Evolutionary conservation across 2,113 vertebrate genomes (phyloP), one percentile per base, ranked within the genome.

Genomic region (Proterorhinus semilunaris): DNA sequence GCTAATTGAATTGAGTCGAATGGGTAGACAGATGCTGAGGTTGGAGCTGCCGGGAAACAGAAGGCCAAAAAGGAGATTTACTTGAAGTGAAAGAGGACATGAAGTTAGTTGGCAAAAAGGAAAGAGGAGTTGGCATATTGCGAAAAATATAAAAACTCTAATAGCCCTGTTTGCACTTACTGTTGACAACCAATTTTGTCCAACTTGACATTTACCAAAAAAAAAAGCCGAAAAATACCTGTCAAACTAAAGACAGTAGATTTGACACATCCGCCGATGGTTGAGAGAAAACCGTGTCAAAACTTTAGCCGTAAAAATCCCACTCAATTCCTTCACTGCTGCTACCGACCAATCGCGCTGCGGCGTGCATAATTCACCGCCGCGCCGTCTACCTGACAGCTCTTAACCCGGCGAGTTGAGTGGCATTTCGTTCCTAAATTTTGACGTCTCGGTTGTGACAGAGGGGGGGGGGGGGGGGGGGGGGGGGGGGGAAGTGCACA

Each of bases 251-350:
- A 61, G 58, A 44, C 12, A 15, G 42, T 42, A 16, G 46, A 21
- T 55, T 8, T 21, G 53, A 55, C 53, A 55, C 53, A 6, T 53
- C 6, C 1, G n/a, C 51, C 15, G 7, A 53, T 16, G 15, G 4
- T 11, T 53, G 51, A 6, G 15, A 21, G 6, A n/a, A 55, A 6
- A 53, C 51, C 45, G 11, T 47, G 44, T 63, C 62, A 63, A 63
- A 63, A 63, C 44, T 63, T 63, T 48, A 63, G 62, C 44, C 43
- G 47, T 45, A 63, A 17, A 17, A 63, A 21, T 63, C 62, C 44
- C 62, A 63, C 44, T 21, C 44, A 21, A 12, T 63, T 63, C 9
- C 17, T 21, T 61, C 42, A 11, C 45, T 6, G 62, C 62, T 13
- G 16, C n/a, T 11, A 48, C 9, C 62, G 44, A 3, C 62, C 62